phyloP scores from a whole-genome alignment of 2,113 vertebrate genomes.

The Calonectris borealis region DNA sequence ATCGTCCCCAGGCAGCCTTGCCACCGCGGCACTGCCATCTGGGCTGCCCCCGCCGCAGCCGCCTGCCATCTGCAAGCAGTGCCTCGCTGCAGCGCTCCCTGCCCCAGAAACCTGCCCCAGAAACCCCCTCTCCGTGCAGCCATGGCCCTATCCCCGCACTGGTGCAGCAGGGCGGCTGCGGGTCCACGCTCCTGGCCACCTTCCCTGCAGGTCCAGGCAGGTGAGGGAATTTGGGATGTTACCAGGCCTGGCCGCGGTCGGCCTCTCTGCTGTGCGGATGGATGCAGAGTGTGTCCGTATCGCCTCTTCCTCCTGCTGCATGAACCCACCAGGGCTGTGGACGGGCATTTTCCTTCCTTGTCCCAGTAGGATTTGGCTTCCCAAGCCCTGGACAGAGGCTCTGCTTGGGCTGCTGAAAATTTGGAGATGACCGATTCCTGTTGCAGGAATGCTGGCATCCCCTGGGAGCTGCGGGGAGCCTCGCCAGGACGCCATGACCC shows the following conservation, averaged over 20 bases:
- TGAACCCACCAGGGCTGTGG: neutral
- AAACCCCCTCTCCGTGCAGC: neutral
- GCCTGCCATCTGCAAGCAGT: neutral
- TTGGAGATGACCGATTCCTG: neutral
- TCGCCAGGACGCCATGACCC: rapidly evolving
- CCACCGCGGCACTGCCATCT: neutral
- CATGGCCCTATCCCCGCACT: rapidly evolving
- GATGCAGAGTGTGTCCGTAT: rapidly evolving
- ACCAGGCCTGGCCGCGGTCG: rapidly evolving
- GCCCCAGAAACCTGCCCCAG: conserved; percentile 31
- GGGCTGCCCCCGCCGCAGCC: neutral
- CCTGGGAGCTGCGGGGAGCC: rapidly evolving
- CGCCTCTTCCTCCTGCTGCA: neutral
- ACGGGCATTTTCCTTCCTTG: neutral
- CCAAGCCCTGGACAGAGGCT: neutral
- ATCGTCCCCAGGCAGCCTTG: rapidly evolving
- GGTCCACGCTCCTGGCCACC: rapidly evolving
- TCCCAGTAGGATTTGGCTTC: neutral
- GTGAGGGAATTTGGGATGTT: neutral
- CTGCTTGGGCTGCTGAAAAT: neutral
- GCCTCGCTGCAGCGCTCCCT: neutral
- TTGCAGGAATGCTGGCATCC: neutral
- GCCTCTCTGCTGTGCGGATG: neutral
- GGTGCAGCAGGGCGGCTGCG: rapidly evolving
- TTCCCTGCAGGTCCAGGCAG: rapidly evolving